A percentile compares a stretch with the other conserved stretches of the same genome.
Evolutionary conservation across 35 echinoderm and acorn worm species (phyloP).

Genomic region (Acanthaster planci): DNA sequence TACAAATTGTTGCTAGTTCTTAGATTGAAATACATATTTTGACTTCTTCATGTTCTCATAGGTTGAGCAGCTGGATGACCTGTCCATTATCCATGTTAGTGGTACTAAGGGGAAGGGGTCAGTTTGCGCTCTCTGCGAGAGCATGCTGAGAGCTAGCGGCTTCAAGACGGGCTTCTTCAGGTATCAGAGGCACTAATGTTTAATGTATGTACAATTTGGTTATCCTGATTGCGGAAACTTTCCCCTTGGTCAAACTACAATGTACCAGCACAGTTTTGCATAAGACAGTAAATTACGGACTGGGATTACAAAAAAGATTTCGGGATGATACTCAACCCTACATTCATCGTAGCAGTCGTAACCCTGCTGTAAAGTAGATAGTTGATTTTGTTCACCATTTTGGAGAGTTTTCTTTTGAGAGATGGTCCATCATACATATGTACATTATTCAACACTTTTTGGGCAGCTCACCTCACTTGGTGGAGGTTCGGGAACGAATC

Average conservation of each 20-base stretch:
- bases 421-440: no score
- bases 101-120: slow-evolving; percentile 99
- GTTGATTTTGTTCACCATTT: no score
- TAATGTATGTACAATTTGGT: not conserved
- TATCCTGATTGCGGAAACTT: not conserved
- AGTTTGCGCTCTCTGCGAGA: slow-evolving; percentile 90
- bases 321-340: no score
- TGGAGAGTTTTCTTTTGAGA: no score
- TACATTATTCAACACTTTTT: no score
- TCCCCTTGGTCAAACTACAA: not conserved
- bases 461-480: slow-evolving; percentile 88
- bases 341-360: no score
- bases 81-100: slow-evolving; percentile 92
- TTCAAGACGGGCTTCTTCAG: slow-evolving; percentile 98
- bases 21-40: no score
- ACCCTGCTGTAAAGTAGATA: no score
- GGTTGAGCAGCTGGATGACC: slow-evolving; percentile 68
- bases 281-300: not conserved
- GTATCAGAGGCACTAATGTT: slow-evolving; percentile 33
- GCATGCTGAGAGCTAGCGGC: slow-evolving; percentile 77
- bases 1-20: no score
- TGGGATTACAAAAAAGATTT: not conserved
- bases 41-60: slow-evolving; percentile 17
- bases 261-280: not conserved
- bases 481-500: slow-evolving; percentile 92